These are phyloP conservation scores for Chondrilla cf. caribensis DNA, from an alignment of 37 sponge, comb jelly and placozoan species.

Conservation along the genomic window DNA sequence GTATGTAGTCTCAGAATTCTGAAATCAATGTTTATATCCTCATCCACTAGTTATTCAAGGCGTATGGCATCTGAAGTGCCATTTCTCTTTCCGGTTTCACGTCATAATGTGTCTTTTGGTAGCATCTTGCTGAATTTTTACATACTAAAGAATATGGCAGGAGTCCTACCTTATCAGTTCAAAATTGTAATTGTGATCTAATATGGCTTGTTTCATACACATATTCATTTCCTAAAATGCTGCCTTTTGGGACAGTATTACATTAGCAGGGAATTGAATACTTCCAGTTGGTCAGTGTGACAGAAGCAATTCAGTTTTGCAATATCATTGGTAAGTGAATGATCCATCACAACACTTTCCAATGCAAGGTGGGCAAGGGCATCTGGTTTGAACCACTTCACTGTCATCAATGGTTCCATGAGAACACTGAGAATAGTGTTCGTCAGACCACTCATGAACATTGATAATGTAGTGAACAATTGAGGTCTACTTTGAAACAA, in stretches of 20 bases:
- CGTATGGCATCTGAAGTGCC: too few species aligned
- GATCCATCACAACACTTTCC: not conserved
- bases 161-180: too few species aligned
- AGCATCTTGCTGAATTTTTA: too few species aligned
- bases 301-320: not conserved
- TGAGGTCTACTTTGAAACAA: slow-evolving; percentile 28
- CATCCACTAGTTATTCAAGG: too few species aligned
- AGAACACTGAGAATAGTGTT: not conserved
- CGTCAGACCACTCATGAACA: slow-evolving; percentile 4
- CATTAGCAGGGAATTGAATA: slow-evolving; percentile 29
- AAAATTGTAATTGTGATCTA: slow-evolving; percentile 32
- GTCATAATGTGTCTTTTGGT: too few species aligned
- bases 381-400: slow-evolving; percentile 17
- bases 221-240: slow-evolving; percentile 34
- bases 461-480: slow-evolving; percentile 23
- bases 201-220: slow-evolving; percentile 14
- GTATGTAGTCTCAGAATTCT: too few species aligned
- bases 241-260: slow-evolving; percentile 39
- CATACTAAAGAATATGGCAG: too few species aligned
- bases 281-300: slow-evolving; percentile 37
- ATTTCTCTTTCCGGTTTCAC: too few species aligned
- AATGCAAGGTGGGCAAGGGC: slow-evolving; percentile 15
- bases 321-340: not conserved
- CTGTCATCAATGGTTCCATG: not conserved
- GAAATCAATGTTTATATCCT: too few species aligned